These are phyloP conservation scores for Dipodomys stephensi DNA, from an alignment of 2,113 vertebrate species.

Conservation along the genomic window DNA sequence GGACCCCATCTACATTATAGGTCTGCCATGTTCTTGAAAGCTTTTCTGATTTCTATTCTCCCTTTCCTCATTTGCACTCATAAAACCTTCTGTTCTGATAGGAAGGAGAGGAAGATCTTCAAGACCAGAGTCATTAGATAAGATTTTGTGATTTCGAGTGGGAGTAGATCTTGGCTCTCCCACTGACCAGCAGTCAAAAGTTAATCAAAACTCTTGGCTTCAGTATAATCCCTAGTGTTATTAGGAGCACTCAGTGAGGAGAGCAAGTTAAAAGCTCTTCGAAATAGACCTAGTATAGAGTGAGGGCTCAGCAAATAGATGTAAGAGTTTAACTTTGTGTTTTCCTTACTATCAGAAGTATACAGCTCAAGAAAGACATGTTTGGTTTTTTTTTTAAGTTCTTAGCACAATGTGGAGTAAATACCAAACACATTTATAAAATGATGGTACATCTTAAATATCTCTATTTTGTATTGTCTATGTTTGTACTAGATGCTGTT, in stretches of 20 bases:
- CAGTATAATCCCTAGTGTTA: not conserved
- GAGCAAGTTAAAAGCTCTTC: not conserved
- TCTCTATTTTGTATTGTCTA: not conserved
- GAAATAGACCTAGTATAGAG: not conserved
- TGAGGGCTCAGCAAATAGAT: not conserved
- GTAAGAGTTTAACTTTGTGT: not conserved
- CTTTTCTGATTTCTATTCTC: not conserved
- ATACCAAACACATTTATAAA: conserved; percentile 6
- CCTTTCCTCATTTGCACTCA: not conserved
- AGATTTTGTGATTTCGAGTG: not conserved
- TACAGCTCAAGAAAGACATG: not conserved
- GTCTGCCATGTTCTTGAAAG: not conserved
- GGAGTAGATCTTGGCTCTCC: not conserved
- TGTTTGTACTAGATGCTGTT: conserved; percentile 24
- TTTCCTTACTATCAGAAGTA: not conserved
- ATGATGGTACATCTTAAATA: conserved; percentile 39
- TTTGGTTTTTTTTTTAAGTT: not conserved
- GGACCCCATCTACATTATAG: not conserved
- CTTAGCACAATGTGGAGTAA: conserved; percentile 38
- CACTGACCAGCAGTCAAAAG: not conserved
- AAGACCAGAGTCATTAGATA: no score
- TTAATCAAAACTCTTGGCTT: not conserved
- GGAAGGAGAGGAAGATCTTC: not conserved
- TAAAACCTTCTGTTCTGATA: not conserved
- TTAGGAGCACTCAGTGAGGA: not conserved